phyloP scores from a whole-genome alignment of 2,113 vertebrate genomes.

The Anarrhichthys ocellatus region DNA sequence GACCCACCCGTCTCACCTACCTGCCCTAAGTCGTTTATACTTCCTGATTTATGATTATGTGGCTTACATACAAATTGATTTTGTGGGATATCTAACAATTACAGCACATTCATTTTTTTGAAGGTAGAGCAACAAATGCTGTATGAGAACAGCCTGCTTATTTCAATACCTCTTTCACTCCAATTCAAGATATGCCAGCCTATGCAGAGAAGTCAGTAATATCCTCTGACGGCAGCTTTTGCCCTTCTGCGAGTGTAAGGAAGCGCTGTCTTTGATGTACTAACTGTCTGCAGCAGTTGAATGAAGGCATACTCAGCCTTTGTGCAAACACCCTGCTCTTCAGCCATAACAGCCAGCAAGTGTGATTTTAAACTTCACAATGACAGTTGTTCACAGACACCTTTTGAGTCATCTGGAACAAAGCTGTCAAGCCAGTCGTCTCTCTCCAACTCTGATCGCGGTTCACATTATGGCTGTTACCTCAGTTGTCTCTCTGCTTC shows the following conservation, averaged over 20 bases:
- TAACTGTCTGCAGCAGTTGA: slow-evolving; percentile 23
- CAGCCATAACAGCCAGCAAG: slow-evolving; percentile 4
- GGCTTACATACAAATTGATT: neutral
- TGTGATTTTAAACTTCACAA: slow-evolving; percentile 25
- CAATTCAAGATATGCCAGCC: slow-evolving; percentile 31
- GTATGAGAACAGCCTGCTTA: neutral
- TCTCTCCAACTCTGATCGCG: neutral
- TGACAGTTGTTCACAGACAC: slow-evolving; percentile 25
- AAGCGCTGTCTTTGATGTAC: slow-evolving; percentile 54
- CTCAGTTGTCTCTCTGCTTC: slow-evolving; percentile 18
- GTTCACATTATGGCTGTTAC: slow-evolving; percentile 16
- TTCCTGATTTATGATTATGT: neutral
- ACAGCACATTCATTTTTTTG: neutral
- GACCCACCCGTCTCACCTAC: too few species aligned
- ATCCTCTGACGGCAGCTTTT: slow-evolving; percentile 49
- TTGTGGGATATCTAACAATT: neutral
- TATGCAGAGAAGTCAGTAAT: slow-evolving; percentile 54
- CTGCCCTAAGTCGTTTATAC: too few species aligned
- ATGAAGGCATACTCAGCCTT: slow-evolving; percentile 11
- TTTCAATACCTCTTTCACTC: slow-evolving; percentile 34
- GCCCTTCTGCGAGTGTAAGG: slow-evolving; percentile 37
- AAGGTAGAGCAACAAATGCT: neutral
- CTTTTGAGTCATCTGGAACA: slow-evolving; percentile 30
- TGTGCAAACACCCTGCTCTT: slow-evolving; percentile 35
- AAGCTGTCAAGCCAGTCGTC: slow-evolving; percentile 33